A percentile compares a stretch with the other conserved stretches of the same genome.
Evolutionary conservation across 2,888 invertebrate species (phyloP).

Genomic region (Asteroscopus sphinx): DNA sequence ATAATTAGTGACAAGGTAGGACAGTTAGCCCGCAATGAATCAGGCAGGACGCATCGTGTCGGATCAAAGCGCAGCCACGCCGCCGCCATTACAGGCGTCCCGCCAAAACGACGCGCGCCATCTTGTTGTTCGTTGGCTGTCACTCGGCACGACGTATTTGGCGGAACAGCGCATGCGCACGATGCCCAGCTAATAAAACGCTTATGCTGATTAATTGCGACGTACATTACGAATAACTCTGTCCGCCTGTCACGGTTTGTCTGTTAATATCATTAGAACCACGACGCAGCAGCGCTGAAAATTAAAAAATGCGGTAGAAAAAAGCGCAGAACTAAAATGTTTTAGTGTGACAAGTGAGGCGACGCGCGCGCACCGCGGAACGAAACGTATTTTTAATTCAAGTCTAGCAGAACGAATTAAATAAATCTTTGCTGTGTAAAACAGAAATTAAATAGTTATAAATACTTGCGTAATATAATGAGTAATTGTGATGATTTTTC

Average conservation of each 20-base stretch:
- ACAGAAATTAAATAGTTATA: slow-evolving; percentile 51
- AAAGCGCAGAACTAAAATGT: slow-evolving; percentile 73
- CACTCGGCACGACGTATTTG: slow-evolving; percentile 73
- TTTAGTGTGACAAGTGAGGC: slow-evolving; percentile 62
- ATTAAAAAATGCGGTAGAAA: slow-evolving; percentile 63
- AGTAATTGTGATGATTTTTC: slow-evolving; percentile 35
- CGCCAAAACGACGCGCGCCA: slow-evolving; percentile 53
- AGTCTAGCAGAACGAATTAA: slow-evolving; percentile 66
- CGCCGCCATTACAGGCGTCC: slow-evolving; percentile 70
- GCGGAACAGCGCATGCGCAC: slow-evolving; percentile 74
- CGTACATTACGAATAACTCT: slow-evolving; percentile 67
- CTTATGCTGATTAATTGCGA: slow-evolving; percentile 82
- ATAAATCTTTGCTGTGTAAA: slow-evolving; percentile 64
- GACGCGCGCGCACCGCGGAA: slow-evolving; percentile 57
- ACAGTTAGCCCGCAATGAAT: slow-evolving; percentile 51
- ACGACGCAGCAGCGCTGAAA: slow-evolving; percentile 44
- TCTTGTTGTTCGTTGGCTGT: slow-evolving; percentile 64
- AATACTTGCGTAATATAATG: slow-evolving; percentile 38
- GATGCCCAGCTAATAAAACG: slow-evolving; percentile 79
- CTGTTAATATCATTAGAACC: slow-evolving; percentile 64
- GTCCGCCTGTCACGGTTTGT: slow-evolving; percentile 64
- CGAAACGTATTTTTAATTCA: slow-evolving; percentile 69
- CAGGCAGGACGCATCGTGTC: slow-evolving; percentile 41
- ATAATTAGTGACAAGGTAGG: slow-evolving; percentile 45
- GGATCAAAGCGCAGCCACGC: slow-evolving; percentile 71